Evolutionary conservation across 2,888 invertebrate genomes (phyloP), one percentile per base, ranked within the genome.

Genomic region (Boloria euphrosyne): DNA sequence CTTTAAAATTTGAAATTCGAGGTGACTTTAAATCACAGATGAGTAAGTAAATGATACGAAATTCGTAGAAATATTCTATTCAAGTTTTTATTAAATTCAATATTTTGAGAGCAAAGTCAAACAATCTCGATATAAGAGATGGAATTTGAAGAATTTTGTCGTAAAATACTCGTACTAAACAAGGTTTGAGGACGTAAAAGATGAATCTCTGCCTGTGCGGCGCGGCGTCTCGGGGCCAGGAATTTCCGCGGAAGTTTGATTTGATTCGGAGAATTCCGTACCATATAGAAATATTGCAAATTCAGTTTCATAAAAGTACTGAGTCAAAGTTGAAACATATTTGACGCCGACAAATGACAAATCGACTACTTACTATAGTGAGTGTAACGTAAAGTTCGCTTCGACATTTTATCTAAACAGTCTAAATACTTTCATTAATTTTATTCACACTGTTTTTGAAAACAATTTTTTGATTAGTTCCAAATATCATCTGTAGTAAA

Each of bases 211-310:
- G 75, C 75, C 78, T 78, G 68, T 83, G 82, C 85, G 81, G 76
- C 74, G 75, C 79, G 79, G 57, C 57, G 66, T 69, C 84, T 80
- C 82, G 73, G 70, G 84, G 80, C 83, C 77, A 73, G 72, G 74
- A 80, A 82, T 80, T 79, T 80, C 66, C 77, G 80, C 75, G 80
- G 78, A 82, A 87, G 76, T 87, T 87, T 84, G 86, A 89, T 88
- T 87, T 82, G 85, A 87, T 88, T 86, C 81, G 75, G 76, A 62
- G 78, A 83, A 86, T 86, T 82, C 78, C 78, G 80, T 74, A 77
- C 73, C 76, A 76, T 75, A 75, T 78, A 78, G 83, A 84, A 85
- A 85, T 85, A 83, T 85, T 82, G 80, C 80, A 81, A 83, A 86
- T 85, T 80, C 79, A 77, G 79, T 83, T 73, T 70, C 62, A 60